A percentile compares a stretch with the other conserved stretches of the same genome.
These are phyloP conservation scores for Cassiopea andromeda DNA, from an alignment of 30 jellyfish, hydroid and myxozoan genomes.

Conservation along the genomic window DNA sequence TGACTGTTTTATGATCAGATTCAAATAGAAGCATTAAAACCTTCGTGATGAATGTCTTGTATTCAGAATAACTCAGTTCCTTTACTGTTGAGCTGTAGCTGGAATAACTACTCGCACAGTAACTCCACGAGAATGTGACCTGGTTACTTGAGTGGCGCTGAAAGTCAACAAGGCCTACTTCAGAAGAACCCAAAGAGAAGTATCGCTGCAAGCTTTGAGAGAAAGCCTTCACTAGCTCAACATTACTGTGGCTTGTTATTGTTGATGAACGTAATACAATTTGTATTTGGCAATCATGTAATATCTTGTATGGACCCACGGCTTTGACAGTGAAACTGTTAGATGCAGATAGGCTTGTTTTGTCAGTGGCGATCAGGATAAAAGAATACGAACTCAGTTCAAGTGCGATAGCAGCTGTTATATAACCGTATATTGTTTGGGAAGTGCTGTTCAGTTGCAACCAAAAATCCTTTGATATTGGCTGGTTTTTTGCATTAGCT, in stretches of 20 bases:
- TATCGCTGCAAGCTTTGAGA: slow-evolving; percentile 20
- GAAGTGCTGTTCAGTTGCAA: slow-evolving; percentile 50
- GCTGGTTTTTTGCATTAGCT: slow-evolving; percentile 15
- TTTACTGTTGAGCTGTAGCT: background rate
- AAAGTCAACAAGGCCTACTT: slow-evolving; percentile 73
- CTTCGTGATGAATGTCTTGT: slow-evolving; percentile 49
- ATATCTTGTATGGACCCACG: slow-evolving; percentile 61
- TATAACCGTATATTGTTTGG: slow-evolving; percentile 66
- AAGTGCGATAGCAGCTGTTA: slow-evolving; percentile 44
- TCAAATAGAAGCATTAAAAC: slow-evolving; percentile 57
- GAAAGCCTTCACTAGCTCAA: slow-evolving; percentile 33
- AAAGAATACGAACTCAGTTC: slow-evolving; percentile 47
- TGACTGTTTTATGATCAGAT: slow-evolving; percentile 75
- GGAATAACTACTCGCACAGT: slow-evolving; percentile 63
- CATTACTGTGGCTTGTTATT: slow-evolving; percentile 29
- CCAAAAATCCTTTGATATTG: slow-evolving; percentile 59
- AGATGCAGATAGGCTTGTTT: slow-evolving; percentile 74
- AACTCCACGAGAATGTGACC: slow-evolving; percentile 77
- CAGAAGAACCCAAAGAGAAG: slow-evolving; percentile 53
- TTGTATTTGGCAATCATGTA: slow-evolving; percentile 76
- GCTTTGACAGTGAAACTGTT: slow-evolving; percentile 48
- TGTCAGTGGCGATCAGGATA: slow-evolving; percentile 78
- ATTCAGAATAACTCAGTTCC: slow-evolving; percentile 25
- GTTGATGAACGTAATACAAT: slow-evolving; percentile 19
- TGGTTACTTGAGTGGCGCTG: slow-evolving; percentile 39